Evolutionary conservation across 2,888 invertebrate species (phyloP).

Genomic region (Phortica magna): DNA sequence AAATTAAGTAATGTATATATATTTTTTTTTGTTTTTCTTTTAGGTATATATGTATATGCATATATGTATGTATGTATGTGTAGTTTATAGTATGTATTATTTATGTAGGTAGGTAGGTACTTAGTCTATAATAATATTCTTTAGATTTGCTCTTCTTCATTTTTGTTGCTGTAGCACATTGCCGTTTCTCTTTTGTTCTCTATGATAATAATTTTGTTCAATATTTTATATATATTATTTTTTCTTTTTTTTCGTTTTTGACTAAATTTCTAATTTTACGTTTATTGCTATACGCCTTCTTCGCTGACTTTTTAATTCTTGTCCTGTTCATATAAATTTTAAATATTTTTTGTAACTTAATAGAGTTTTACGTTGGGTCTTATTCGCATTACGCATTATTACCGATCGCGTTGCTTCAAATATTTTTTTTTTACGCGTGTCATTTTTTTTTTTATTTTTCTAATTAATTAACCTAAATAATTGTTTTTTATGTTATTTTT

Average conservation of each 20-base stretch:
- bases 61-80: constrained; percentile 42
- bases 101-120: constrained; percentile 67
- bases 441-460: constrained; percentile 46
- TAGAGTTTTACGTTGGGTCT: not conserved
- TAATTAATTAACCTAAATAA: constrained; percentile 39
- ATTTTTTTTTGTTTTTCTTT: constrained; percentile 30
- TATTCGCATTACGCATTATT: not conserved
- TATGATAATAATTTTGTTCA: constrained; percentile 58
- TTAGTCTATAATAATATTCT: constrained; percentile 61
- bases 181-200: constrained; percentile 39
- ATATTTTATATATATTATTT: constrained; percentile 27
- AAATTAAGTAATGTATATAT: constrained; percentile 43
- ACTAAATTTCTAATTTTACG: constrained; percentile 17
- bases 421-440: constrained; percentile 1
- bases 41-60: constrained; percentile 33
- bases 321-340: not conserved
- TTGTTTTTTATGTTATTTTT: constrained; percentile 55
- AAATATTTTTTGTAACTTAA: constrained; percentile 17
- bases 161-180: constrained; percentile 32
- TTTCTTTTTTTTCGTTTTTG: constrained; percentile 11
- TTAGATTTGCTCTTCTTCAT: constrained; percentile 20
- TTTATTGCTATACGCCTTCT: constrained; percentile 12
- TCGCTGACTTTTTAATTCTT: constrained; percentile 26
- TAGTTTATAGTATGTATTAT: constrained; percentile 37
- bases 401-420: not conserved